Conservation (phyloP, 1,140 invertebrate genomes). For the Dolichoris vasculosae region DNA sequence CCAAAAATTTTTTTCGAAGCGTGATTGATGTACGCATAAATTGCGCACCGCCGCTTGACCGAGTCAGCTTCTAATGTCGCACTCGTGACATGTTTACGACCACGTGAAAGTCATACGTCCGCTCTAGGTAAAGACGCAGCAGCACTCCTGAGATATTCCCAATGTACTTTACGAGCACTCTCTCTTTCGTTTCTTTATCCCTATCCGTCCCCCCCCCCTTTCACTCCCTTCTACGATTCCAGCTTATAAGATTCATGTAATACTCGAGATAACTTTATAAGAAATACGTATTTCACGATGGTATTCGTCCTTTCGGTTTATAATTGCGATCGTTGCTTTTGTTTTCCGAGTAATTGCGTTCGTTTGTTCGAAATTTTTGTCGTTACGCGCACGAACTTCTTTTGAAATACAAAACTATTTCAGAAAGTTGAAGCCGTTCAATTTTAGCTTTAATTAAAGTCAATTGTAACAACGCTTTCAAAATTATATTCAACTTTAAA, state of each 20-base stretch:
- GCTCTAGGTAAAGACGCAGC: conserved; percentile 18
- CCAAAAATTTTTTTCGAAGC: conserved; percentile 23
- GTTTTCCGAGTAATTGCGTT: neutral
- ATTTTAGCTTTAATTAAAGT: neutral
- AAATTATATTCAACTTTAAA: too few relatives aligned
- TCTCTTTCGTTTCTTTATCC: conserved; percentile 23
- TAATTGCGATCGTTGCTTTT: neutral
- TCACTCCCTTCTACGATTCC: neutral
- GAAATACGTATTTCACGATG: neutral
- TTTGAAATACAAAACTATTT: too few relatives aligned
- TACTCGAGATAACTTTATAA: neutral
- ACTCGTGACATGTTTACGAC: conserved; percentile 44
- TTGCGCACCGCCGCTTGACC: conserved; percentile 20
- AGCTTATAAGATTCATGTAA: too few relatives aligned
- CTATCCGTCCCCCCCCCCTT: conserved; percentile 10
- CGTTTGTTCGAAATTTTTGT: neutral
- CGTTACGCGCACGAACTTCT: too few relatives aligned
- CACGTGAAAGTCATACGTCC: conserved; percentile 47
- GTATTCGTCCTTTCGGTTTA: neutral
- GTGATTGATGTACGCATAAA: conserved; percentile 47
- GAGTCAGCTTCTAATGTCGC: conserved; percentile 43
- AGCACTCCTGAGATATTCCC: conserved; percentile 17
- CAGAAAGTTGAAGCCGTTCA: too few relatives aligned
- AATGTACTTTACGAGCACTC: conserved; percentile 19
- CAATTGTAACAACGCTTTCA: neutral